Conservation (phyloP, 2,113 vertebrate genomes). For the Todiramphus chloris region DNA sequence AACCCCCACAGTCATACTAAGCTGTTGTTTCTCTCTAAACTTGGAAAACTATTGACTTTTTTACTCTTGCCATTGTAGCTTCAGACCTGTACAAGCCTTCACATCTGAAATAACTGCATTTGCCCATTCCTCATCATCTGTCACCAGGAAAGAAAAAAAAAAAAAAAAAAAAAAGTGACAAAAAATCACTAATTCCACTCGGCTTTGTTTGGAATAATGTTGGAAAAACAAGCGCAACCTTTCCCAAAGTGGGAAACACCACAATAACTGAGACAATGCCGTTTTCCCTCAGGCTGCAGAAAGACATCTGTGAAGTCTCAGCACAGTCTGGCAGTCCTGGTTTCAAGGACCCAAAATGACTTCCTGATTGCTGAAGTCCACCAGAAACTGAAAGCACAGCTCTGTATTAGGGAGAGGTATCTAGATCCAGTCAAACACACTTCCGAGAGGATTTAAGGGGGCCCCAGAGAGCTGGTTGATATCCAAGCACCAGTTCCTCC, state of each 20-base stretch:
- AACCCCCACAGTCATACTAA: rapidly evolving
- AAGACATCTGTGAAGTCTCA: background rate
- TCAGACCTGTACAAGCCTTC: background rate
- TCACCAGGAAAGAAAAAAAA: background rate
- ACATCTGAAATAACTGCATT: background rate
- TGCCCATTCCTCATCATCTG: background rate
- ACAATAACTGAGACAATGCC: background rate
- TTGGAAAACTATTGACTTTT: background rate
- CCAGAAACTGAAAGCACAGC: background rate
- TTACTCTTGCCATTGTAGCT: background rate
- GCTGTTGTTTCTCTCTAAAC: background rate
- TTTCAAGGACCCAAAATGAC: background rate
- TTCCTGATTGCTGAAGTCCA: background rate
- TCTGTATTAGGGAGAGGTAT: background rate
- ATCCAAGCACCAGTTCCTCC: no score
- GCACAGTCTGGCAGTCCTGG: background rate
- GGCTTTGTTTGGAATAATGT: background rate
- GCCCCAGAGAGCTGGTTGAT: no score
- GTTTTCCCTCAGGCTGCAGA: background rate
- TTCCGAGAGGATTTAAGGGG: background rate
- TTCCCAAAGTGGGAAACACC: background rate
- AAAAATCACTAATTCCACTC: background rate
- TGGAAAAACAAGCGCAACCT: background rate
- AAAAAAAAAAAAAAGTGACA: background rate
- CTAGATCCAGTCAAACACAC: background rate